These are phyloP conservation scores for Hypolimnas misippus DNA, from an alignment of 2,888 invertebrate species.

Conservation along the genomic window DNA sequence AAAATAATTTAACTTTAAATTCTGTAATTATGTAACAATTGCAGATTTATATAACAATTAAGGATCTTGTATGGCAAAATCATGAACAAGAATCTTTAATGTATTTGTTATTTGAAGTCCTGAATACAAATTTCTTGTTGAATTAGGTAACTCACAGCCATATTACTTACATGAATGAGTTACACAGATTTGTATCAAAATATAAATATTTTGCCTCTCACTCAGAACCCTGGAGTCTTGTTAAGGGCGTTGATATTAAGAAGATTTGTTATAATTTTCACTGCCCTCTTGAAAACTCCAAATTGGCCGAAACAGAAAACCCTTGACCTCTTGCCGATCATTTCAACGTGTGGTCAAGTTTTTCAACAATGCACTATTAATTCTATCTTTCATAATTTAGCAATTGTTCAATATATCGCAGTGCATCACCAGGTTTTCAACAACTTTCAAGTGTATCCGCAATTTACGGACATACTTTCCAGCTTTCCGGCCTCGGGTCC, in stretches of 20 bases:
- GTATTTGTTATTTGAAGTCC: slow-evolving; percentile 21
- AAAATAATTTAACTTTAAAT: slow-evolving; percentile 40
- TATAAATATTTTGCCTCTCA: slow-evolving; percentile 81
- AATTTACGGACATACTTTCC: slow-evolving; percentile 80
- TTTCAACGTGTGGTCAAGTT: slow-evolving; percentile 80
- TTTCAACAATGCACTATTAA: slow-evolving; percentile 80
- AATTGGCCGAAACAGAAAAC: slow-evolving; percentile 82
- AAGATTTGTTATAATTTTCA: slow-evolving; percentile 53
- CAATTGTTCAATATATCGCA: slow-evolving; percentile 50
- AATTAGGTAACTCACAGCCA: slow-evolving; percentile 69
- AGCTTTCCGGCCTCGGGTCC: slow-evolving; percentile 83
- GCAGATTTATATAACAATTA: background rate
- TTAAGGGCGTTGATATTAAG: slow-evolving; percentile 63
- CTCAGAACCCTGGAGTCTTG: slow-evolving; percentile 82
- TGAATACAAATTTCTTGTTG: slow-evolving; percentile 37
- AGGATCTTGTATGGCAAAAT: background rate
- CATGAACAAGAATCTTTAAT: slow-evolving; percentile 44
- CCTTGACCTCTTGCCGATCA: slow-evolving; percentile 80
- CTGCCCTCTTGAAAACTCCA: slow-evolving; percentile 79
- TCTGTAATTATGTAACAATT: background rate
- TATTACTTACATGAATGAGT: slow-evolving; percentile 82
- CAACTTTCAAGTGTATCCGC: slow-evolving; percentile 81
- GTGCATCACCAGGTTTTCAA: slow-evolving; percentile 84
- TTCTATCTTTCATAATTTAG: slow-evolving; percentile 50
- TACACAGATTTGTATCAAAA: slow-evolving; percentile 72